Evolutionary conservation across 2,888 invertebrate species (phyloP), one percentile per base, ranked within the genome.

Genomic region (Cheilosia impressa): DNA sequence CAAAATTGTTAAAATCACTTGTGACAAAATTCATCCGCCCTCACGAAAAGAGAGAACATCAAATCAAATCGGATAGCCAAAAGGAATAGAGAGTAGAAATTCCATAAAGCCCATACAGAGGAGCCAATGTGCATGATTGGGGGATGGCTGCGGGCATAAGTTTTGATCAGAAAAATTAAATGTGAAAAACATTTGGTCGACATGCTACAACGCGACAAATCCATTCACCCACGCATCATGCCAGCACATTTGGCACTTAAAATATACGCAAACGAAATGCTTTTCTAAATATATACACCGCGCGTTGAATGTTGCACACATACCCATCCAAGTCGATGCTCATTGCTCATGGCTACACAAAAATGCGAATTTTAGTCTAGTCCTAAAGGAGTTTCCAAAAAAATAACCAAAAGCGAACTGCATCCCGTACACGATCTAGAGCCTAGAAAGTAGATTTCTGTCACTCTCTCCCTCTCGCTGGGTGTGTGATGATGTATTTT

Each of bases 191-290:
- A 85, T 81, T 85, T 77, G 85, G 85, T 81, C 85, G 85, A 85
- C 85, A 85, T 85, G 81, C 52, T 68, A 85, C 77, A 85, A 85
- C 85, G 85, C 85, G 85, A 81, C 85, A 85, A 85, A 81, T 81
- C 85, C 85, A 85, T 81, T 85, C 85, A 85, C 85, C 85, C 85
- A 85, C 85, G 85, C 85, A 85, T 81, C 81, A 85, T 77, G 85
- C 85, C 85, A 85, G 85, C 85, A 85, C 81, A 85, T 85, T 85
- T 85, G 85, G 85, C 85, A 85, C 85, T 85, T 85, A 85, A 85
- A 80, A 77, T 80, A 69, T 77, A 85, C 81, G 81, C 85, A 81
- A 81, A 81, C 62, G 72, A 81, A 66, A 52, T 66, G 75, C n/a
- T 62, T 52, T 76, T 81, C 78, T 84, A 68, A 63, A 73, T 79